Base-by-base conservation (phyloP, 1,140 invertebrate genomes). In the Brachionus rubens region DNA sequence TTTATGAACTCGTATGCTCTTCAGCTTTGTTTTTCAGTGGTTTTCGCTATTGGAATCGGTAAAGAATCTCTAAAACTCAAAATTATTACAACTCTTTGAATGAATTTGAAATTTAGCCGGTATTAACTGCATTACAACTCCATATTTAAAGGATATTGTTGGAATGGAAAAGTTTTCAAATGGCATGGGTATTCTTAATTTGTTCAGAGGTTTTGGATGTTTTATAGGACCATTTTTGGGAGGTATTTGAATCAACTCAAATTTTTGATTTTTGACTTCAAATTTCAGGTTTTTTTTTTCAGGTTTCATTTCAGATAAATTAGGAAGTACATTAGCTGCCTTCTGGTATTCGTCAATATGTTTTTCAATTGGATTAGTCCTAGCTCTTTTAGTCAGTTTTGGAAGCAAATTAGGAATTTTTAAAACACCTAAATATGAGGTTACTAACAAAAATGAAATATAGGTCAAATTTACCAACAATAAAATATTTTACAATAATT, bases 181-280 rank as follows among this genome's bases (percentile, higher is more conserved):
- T 72, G 68, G 46, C 10, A 72, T 50, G 68, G 68, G 68, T 26
- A 72, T 72, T 33, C 14, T 72, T n/a, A 72, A 36, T 54, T 72
- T 72, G 41, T 72, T 72, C 12, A 48, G 68, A 72, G 68, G 68
- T 0, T 26, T 72, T 3, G 68, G 68, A 36, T 72, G 68, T 46
- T 72, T 72, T 50, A 21, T 72, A 33, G 68, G 68, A 16, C 68
- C 68, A 24, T 72, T 40, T 28, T 50, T 72, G 24, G 68, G 68
- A 12, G 68, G 68, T 40, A 21, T 43, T 46, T 7, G n/a, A 3
- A 14, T 7, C 3, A 16, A 46, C 5, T 14, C 14, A 46, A 46
- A 46, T 7, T 7, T 46, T 46, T 46, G 5, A 7, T 16, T 46
- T 16, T 46, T 7, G 14, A 10, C 3, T 7, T 14, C n/a, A 46